phyloP scores from a whole-genome alignment of 2,888 invertebrate genomes.

The Cryptosula pallasiana region DNA sequence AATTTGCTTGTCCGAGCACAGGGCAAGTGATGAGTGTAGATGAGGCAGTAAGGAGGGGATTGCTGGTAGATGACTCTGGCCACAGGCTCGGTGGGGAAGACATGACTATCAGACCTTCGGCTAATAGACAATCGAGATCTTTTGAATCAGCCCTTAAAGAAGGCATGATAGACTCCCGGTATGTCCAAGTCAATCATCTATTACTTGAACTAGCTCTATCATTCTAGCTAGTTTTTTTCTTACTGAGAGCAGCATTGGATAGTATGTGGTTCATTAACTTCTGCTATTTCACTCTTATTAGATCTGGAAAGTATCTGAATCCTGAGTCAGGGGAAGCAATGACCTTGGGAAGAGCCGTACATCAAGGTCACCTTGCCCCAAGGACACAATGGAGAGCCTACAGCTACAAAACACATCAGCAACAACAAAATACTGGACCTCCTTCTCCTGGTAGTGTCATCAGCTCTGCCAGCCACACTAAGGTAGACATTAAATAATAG shows the following conservation, averaged over 20 bases:
- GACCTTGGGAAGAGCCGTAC: constrained; percentile 38
- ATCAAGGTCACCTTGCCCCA: constrained; percentile 31
- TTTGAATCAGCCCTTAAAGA: constrained; percentile 13
- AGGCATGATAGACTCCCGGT: constrained; percentile 16
- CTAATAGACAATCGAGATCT: neutral
- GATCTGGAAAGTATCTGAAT: constrained; percentile 32
- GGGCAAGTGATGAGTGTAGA: constrained; percentile 51
- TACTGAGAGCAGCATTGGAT: too few species aligned
- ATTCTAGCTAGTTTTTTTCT: too few species aligned
- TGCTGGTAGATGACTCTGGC: constrained; percentile 37
- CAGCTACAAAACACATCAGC: neutral
- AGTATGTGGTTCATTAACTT: too few species aligned
- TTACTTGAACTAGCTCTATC: too few species aligned
- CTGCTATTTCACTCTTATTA: constrained; percentile 15
- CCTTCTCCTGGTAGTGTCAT: constrained; percentile 22
- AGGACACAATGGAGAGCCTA: constrained; percentile 15
- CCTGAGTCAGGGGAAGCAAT: constrained; percentile 39
- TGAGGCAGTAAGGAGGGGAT: constrained; percentile 39
- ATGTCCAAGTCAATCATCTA: too few species aligned
- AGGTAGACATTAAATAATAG: too few species aligned
- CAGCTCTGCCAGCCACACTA: constrained; percentile 7
- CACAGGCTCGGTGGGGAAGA: constrained; percentile 4
- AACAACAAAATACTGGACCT: neutral
- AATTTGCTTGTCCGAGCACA: constrained; percentile 53
- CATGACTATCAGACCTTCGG: neutral